Percentiles rank a stretch among this genome's conserved stretches.
phyloP scores from a whole-genome alignment of 92 coral and sea anemone genomes.

The Palythoa caribaeorum region DNA sequence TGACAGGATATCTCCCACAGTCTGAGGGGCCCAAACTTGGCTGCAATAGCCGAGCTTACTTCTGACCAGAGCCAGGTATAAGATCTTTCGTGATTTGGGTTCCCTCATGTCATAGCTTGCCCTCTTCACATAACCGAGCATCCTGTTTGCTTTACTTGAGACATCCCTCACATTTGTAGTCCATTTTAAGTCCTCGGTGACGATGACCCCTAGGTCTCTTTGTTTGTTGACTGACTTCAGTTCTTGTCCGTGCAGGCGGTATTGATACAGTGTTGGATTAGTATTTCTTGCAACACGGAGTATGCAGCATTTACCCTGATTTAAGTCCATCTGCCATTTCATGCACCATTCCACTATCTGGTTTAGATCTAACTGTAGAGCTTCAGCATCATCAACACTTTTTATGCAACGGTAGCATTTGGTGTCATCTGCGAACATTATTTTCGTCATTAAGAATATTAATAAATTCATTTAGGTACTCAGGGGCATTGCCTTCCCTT shows the following conservation, averaged over 20 bases:
- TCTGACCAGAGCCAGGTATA: slow-evolving; percentile 51
- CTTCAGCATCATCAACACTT: slow-evolving; percentile 10
- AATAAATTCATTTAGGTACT: too few species aligned
- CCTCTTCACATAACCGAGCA: slow-evolving; percentile 38
- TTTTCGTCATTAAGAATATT: background rate
- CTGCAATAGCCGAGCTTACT: slow-evolving; percentile 52
- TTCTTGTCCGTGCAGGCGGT: slow-evolving; percentile 10
- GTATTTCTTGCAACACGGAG: slow-evolving; percentile 8
- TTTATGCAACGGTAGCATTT: background rate
- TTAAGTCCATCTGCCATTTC: slow-evolving; percentile 43
- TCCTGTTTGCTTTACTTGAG: slow-evolving; percentile 40
- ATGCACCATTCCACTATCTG: slow-evolving; percentile 23
- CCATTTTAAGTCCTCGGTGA: slow-evolving; percentile 50
- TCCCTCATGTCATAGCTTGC: background rate
- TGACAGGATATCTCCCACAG: slow-evolving; percentile 25
- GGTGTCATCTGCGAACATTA: slow-evolving; percentile 42
- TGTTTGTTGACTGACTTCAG: slow-evolving; percentile 31
- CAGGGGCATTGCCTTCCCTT: too few species aligned
- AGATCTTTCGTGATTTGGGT: too few species aligned
- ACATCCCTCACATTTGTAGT: slow-evolving; percentile 36
- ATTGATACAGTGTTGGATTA: background rate
- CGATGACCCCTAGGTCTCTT: slow-evolving; percentile 54
- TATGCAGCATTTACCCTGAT: slow-evolving; percentile 18
- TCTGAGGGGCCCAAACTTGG: slow-evolving; percentile 55
- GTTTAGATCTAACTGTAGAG: slow-evolving; percentile 26